Conservation (phyloP, 2,888 invertebrate species). For the Lochmaea capreae region DNA sequence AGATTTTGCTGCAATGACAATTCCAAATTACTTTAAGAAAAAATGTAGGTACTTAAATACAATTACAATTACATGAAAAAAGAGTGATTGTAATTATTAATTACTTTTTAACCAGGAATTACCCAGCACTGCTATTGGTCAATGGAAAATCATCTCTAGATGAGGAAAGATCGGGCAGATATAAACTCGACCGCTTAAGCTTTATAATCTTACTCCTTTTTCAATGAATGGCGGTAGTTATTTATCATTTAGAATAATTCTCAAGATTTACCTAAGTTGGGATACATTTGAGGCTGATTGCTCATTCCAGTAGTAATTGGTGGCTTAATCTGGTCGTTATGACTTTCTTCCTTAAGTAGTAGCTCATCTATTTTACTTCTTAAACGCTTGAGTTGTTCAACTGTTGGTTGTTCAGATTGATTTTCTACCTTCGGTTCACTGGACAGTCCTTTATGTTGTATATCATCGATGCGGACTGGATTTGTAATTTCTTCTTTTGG, state of each 20-base stretch:
- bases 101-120: too few species aligned
- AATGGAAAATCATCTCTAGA: too few species aligned
- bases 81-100: too few species aligned
- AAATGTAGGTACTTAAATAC: too few species aligned
- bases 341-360: background rate
- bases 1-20: too few species aligned
- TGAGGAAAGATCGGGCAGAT: too few species aligned
- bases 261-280: slow-evolving; percentile 4
- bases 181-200: too few species aligned
- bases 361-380: slow-evolving; percentile 13
- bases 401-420: background rate
- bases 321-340: background rate
- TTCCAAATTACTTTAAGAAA: too few species aligned
- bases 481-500: slow-evolving; percentile 46
- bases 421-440: background rate
- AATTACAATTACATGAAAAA: too few species aligned
- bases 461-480: background rate
- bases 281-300: background rate
- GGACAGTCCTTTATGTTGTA: background rate
- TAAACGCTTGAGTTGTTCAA: slow-evolving; percentile 2
- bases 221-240: too few species aligned
- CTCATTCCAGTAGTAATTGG: background rate
- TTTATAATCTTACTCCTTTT: too few species aligned
- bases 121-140: too few species aligned
- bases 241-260: background rate